Conservation (phyloP, 2,888 invertebrate species). For the Apotomis turbidana region DNA sequence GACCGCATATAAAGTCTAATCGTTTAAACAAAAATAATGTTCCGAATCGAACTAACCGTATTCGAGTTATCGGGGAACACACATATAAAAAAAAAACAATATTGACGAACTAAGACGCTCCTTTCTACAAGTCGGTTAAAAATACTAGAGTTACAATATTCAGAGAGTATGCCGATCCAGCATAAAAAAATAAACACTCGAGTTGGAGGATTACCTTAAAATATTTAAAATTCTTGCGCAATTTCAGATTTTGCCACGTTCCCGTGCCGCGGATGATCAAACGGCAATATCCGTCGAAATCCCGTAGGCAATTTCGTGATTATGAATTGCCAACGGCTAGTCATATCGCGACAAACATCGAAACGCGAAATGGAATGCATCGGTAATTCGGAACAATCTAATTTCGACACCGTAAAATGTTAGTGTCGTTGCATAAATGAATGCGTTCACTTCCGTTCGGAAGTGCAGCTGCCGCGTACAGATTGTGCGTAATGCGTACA, state of each 20-base stretch:
- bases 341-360: constrained; percentile 26
- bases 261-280: constrained; percentile 21
- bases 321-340: constrained; percentile 22
- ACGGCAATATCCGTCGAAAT: constrained; percentile 39
- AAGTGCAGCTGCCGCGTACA: constrained; percentile 44
- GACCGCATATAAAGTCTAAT: too few species aligned
- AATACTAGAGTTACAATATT: neutral
- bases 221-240: constrained; percentile 18
- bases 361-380: constrained; percentile 28
- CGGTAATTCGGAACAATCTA: constrained; percentile 18
- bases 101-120: too few species aligned
- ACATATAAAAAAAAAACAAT: too few species aligned
- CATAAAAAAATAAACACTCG: neutral
- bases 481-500: constrained; percentile 29
- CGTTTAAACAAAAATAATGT: too few species aligned
- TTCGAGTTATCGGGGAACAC: too few species aligned
- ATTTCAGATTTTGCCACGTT: constrained; percentile 23
- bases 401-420: constrained; percentile 29
- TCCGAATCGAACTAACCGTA: too few species aligned
- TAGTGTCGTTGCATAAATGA: constrained; percentile 26
- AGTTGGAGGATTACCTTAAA: constrained; percentile 14
- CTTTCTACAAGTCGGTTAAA: neutral
- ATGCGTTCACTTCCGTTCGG: constrained; percentile 45
- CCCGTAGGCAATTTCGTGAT: constrained; percentile 33
- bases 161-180: neutral